Percentiles rank a stretch among this genome's conserved stretches.
These are phyloP conservation scores for Silvanus unidentatus DNA, from an alignment of 2,888 invertebrate species.

Conservation along the genomic window DNA sequence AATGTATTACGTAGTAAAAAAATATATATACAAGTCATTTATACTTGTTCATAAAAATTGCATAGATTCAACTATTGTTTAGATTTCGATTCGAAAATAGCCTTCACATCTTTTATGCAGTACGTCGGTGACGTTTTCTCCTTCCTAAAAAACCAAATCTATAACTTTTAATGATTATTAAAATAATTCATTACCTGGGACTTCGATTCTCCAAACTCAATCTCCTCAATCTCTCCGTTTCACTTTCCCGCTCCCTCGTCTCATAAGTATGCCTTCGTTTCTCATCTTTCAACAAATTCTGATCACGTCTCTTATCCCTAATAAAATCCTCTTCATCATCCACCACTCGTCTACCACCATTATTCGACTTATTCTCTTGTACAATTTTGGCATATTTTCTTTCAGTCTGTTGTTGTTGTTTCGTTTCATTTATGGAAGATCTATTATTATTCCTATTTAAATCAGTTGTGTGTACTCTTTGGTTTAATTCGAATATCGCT, in stretches of 20 bases:
- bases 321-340: constrained; percentile 26
- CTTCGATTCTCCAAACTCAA: constrained; percentile 41
- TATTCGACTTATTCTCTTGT: constrained; percentile 12
- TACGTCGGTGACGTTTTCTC: constrained; percentile 62
- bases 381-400: constrained; percentile 17
- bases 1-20: constrained; percentile 5
- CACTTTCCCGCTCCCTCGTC: constrained; percentile 34
- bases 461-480: constrained; percentile 14
- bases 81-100: constrained; percentile 72
- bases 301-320: constrained; percentile 25
- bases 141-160: constrained; percentile 48
- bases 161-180: neutral
- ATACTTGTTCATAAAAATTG: no score
- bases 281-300: constrained; percentile 28
- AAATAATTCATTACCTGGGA: constrained; percentile 35
- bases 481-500: constrained; percentile 34
- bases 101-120: constrained; percentile 76
- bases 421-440: constrained; percentile 10
- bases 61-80: constrained; percentile 41
- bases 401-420: constrained; percentile 18
- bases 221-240: constrained; percentile 35
- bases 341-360: constrained; percentile 13
- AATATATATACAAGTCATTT: constrained; percentile 8
- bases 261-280: constrained; percentile 39
- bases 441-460: constrained; percentile 16